Percentiles rank a stretch among this genome's conserved stretches.
These are phyloP conservation scores for Parnassius orleans DNA, from an alignment of 2,888 invertebrate species.

Conservation along the genomic window DNA sequence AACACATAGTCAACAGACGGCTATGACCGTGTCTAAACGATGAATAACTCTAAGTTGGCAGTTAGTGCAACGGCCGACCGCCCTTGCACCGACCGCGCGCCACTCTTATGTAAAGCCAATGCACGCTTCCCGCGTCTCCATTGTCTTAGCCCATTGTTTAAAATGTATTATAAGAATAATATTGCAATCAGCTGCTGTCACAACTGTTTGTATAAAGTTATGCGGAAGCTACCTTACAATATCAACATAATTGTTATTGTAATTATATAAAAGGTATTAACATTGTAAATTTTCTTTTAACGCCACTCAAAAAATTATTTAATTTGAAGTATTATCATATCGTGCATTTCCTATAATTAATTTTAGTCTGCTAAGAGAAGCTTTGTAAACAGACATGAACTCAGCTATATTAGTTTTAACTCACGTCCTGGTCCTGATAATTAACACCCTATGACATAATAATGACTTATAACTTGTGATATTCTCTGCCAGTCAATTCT, in stretches of 20 bases:
- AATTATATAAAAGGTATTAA: too few relatives aligned
- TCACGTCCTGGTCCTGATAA: too few relatives aligned
- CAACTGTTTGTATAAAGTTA: neutral
- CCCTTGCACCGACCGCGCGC: slow-evolving; percentile 56
- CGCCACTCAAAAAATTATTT: too few relatives aligned
- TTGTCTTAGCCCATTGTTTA: slow-evolving; percentile 21
- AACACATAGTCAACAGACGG: slow-evolving; percentile 11
- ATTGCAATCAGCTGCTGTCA: neutral
- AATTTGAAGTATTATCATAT: too few relatives aligned
- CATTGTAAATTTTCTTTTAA: too few relatives aligned
- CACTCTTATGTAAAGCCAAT: slow-evolving; percentile 60
- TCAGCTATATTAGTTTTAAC: too few relatives aligned
- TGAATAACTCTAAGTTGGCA: slow-evolving; percentile 31
- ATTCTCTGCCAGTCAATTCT: too few relatives aligned
- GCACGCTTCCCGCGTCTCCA: slow-evolving; percentile 39
- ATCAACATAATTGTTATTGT: neutral
- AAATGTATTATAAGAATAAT: neutral
- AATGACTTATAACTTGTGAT: too few relatives aligned
- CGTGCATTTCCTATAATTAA: too few relatives aligned
- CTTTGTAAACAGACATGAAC: too few relatives aligned
- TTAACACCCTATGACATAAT: too few relatives aligned
- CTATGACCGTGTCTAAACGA: slow-evolving; percentile 30
- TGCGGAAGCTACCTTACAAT: neutral
- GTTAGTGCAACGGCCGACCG: slow-evolving; percentile 60
- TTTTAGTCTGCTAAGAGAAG: too few relatives aligned